Conservation (phyloP, 1,140 invertebrate genomes). For the Hypsibius dujardini region DNA sequence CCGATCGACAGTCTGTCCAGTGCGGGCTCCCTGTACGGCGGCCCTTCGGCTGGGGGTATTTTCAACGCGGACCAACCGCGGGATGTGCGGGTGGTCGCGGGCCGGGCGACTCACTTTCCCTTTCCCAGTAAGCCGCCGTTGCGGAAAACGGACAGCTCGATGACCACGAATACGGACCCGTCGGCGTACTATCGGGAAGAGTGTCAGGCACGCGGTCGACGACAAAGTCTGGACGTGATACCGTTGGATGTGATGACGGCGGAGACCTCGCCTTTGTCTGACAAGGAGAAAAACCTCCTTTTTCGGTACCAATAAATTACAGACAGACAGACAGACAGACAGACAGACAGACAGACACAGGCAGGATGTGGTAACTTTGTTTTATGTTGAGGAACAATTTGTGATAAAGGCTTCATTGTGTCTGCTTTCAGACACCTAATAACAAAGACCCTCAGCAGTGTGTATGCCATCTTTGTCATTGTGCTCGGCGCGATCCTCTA, state of each 20-base stretch:
- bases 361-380: no score
- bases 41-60: no score
- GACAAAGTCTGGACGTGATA: no score
- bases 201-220: no score
- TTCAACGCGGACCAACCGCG: neutral
- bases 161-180: neutral
- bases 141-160: neutral
- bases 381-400: no score
- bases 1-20: neutral
- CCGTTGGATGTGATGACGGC: neutral
- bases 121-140: neutral
- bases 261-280: neutral
- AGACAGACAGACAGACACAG: no score
- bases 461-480: slow-evolving; percentile 47
- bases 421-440: slow-evolving; percentile 4
- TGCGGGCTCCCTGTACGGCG: neutral
- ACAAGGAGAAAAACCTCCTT: neutral
- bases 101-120: no score
- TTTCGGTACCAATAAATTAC: neutral
- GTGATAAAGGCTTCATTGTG: no score
- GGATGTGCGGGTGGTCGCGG: neutral
- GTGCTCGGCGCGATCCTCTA: slow-evolving; percentile 46
- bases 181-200: neutral
- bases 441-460: slow-evolving; percentile 14
- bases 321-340: neutral